phyloP scores from a whole-genome alignment of 2,113 vertebrate genomes.

The Grallaria varia region DNA sequence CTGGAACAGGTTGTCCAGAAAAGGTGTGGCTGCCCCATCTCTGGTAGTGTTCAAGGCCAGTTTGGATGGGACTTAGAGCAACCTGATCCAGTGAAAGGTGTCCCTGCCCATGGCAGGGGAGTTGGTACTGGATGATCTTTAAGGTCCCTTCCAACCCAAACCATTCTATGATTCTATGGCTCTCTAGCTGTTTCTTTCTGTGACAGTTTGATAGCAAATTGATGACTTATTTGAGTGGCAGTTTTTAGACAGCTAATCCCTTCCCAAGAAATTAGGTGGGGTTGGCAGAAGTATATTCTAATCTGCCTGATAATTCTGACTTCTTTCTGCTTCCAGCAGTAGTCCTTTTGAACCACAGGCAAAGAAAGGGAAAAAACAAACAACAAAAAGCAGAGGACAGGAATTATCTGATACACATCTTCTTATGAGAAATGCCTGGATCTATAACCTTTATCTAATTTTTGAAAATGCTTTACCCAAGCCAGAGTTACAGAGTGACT shows the following conservation, averaged over 20 bases:
- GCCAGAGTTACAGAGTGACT: rapidly evolving
- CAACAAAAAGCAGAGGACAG: neutral
- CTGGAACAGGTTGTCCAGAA: neutral
- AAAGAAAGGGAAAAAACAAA: no score
- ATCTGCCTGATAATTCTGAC: neutral
- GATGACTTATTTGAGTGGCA: neutral
- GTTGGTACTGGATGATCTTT: neutral
- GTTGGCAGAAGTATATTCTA: neutral
- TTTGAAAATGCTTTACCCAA: neutral
- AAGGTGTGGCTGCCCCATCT: neutral
- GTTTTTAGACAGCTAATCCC: neutral
- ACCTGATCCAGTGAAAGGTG: rapidly evolving
- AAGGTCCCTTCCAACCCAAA: neutral
- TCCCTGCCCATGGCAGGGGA: neutral
- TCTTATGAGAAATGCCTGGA: neutral
- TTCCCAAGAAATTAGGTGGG: neutral
- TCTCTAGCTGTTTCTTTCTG: neutral
- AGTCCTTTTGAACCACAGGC: neutral
- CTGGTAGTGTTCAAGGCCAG: neutral
- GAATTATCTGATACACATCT: neutral
- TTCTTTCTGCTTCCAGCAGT: neutral
- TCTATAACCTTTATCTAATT: neutral
- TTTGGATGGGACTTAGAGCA: neutral
- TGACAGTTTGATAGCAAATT: neutral
- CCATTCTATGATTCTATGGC: neutral